Percentiles rank a stretch among this genome's conserved stretches.
Conservation (phyloP, 2,113 vertebrate species). For the Engraulis encrasicolus region DNA sequence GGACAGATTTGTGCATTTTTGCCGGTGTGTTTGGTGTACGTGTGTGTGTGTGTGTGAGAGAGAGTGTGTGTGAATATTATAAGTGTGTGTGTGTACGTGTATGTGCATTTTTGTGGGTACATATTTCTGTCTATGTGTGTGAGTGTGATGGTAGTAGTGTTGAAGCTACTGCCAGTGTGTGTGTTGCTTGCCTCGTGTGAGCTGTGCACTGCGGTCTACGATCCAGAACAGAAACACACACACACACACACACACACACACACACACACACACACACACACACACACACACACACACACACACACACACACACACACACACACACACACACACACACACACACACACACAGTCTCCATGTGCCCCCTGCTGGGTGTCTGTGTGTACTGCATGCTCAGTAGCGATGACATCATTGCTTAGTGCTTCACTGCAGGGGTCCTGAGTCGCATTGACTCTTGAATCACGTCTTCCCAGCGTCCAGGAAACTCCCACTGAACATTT, state of each 20-base stretch:
- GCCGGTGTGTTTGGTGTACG: too few relatives aligned
- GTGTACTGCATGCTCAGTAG: neutral
- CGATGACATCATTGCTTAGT: slow-evolving; percentile 1
- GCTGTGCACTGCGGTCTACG: neutral
- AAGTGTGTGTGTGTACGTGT: neutral
- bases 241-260: neutral
- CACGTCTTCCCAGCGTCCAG: neutral
- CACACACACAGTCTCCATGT: neutral
- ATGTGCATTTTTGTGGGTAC: neutral
- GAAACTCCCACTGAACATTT: slow-evolving; percentile 20
- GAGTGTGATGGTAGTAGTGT: neutral
- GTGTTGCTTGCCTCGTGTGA: neutral
- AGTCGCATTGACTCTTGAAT: too few relatives aligned
- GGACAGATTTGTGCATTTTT: too few relatives aligned
- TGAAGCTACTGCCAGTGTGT: neutral
- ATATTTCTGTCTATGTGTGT: neutral
- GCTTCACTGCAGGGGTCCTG: neutral
- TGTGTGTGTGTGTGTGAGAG: too few relatives aligned
- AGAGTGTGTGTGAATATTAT: too few relatives aligned
- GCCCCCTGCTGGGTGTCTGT: slow-evolving; percentile 1
- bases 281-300: neutral
- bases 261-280: neutral
- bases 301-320: neutral
- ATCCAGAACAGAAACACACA: neutral
- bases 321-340: neutral